Conservation (phyloP, 2,797 vertebrate species). For the Mus caroli region DNA sequence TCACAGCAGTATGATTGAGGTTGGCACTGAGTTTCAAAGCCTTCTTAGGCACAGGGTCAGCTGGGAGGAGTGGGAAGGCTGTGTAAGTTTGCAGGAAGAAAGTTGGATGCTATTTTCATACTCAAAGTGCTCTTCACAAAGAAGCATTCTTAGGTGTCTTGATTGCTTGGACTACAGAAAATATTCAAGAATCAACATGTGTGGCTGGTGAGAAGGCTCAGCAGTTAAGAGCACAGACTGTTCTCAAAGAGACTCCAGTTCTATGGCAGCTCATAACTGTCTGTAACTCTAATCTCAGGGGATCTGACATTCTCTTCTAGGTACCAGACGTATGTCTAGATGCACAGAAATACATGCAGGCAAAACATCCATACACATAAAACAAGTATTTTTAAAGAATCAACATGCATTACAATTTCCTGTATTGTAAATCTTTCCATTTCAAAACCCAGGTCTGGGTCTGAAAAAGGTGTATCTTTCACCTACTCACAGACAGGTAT, state of each 20-base stretch:
- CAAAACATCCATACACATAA: neutral
- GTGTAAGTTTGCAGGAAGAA: neutral
- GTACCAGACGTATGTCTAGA: neutral
- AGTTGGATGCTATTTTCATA: neutral
- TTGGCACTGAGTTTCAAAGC: neutral
- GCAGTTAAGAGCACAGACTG: neutral
- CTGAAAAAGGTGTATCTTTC: slow-evolving; percentile 37
- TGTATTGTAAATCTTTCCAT: slow-evolving; percentile 13
- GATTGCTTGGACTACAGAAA: neutral
- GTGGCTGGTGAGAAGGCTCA: neutral
- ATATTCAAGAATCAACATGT: neutral
- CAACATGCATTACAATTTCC: neutral
- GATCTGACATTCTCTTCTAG: neutral
- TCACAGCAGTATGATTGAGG: neutral
- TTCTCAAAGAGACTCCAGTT: too few relatives aligned
- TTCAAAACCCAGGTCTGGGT: neutral
- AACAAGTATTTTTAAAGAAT: neutral
- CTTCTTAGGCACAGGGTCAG: neutral
- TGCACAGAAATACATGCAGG: neutral
- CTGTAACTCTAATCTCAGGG: neutral
- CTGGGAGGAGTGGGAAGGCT: neutral
- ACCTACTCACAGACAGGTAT: slow-evolving; percentile 33
- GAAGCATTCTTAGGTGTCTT: neutral
- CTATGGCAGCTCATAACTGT: neutral
- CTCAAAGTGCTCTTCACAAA: neutral